These are phyloP conservation scores for Lysiphlebus fabarum DNA, from an alignment of 1,140 invertebrate species.

Conservation along the genomic window DNA sequence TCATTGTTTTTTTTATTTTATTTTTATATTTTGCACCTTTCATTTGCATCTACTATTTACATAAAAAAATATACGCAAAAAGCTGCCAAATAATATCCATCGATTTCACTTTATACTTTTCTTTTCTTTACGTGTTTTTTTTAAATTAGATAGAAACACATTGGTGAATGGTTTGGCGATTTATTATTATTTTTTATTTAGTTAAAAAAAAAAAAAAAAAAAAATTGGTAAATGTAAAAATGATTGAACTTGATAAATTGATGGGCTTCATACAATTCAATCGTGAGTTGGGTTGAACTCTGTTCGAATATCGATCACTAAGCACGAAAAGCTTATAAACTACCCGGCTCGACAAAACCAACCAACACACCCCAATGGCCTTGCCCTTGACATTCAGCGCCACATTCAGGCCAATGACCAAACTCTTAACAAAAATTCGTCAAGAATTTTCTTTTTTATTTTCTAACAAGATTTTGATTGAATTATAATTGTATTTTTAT, in stretches of 20 bases:
- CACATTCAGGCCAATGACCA: constrained; percentile 16
- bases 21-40: background rate
- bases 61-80: background rate
- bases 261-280: constrained; percentile 4
- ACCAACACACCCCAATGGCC: constrained; percentile 13
- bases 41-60: background rate
- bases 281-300: background rate
- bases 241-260: constrained; percentile 14
- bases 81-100: background rate
- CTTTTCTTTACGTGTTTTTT: no score
- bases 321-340: background rate
- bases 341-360: background rate
- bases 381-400: constrained; percentile 39
- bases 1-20: no score
- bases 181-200: no score
- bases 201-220: background rate
- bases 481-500: background rate
- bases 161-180: no score
- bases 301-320: constrained; percentile 12
- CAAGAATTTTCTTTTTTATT: background rate
- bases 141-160: no score
- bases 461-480: constrained; percentile 9
- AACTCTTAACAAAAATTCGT: constrained; percentile 23
- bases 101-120: no score
- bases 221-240: background rate